Evolutionary conservation across 2,888 invertebrate species (phyloP).

Genomic region (Meiosimyza platycephala): DNA sequence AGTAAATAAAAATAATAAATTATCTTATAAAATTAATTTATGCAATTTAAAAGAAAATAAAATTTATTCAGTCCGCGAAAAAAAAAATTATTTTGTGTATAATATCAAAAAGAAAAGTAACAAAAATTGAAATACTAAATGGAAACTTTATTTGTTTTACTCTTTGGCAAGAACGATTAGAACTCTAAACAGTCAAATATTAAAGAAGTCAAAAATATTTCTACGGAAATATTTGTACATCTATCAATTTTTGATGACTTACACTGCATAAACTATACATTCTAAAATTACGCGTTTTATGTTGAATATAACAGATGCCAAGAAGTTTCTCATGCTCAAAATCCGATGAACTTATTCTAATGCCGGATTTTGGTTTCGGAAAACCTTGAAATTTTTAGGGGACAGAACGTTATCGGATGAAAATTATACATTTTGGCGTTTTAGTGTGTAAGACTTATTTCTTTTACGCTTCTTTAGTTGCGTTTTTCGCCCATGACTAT

Average conservation of each 20-base stretch:
- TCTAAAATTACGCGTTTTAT: no score
- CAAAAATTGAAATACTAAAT: conserved; percentile 21
- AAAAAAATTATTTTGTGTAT: conserved; percentile 1
- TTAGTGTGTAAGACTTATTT: no score
- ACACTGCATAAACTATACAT: no score
- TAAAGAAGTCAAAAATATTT: conserved; percentile 23
- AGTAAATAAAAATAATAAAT: neutral
- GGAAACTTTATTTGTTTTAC: conserved; percentile 22
- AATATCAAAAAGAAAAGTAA: neutral
- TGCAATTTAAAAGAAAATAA: neutral
- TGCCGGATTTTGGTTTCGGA: no score
- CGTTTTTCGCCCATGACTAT: no score
- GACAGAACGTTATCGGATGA: no score
- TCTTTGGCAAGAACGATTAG: conserved; percentile 28
- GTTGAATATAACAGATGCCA: no score
- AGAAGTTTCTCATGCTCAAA: no score
- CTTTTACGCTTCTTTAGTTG: no score
- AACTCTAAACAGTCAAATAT: conserved; percentile 11
- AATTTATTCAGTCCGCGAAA: conserved; percentile 4
- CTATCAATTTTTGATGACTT: neutral
- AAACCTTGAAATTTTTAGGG: no score
- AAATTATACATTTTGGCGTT: no score
- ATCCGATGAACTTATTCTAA: no score
- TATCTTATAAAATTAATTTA: neutral
- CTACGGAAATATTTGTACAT: conserved; percentile 3